Base-by-base conservation (phyloP, 2,888 invertebrate species). In the Melanostoma mellinum region DNA sequence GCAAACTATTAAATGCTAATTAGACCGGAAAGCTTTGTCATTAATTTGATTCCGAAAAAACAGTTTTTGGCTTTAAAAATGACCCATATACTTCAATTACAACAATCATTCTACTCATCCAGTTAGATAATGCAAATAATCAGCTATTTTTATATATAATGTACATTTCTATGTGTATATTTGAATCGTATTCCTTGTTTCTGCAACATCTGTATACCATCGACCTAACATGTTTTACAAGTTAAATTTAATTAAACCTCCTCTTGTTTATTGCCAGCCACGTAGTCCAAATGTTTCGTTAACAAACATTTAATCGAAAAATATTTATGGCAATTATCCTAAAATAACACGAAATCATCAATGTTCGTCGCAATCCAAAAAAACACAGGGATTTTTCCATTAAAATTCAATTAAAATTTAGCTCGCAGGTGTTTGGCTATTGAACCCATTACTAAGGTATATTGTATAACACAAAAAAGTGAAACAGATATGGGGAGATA, bases 351-450 rank as follows among this genome's bases (percentile, higher is more conserved):
- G 42, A 44, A 71, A 72, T 65, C 69, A 75, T 65, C 71, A 65
- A 67, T 58, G 60, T 60, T 52, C 67, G 61, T 72, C 63, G 69
- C 77, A 77, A 73, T 77, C 72, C 63, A 72, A 82, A 82, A 72
- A 65, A 40, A 60, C 58, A 71, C 48, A 40, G n/a, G 8, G 46
- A 78, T 73, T 76, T 78, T 82, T 78, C 36, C 78, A 82, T 78
- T 78, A 78, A 82, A 82, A 78, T 76, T 68, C 82, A 82, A 82
- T 82, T 82, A 82, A 82, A 82, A 78, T 48, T 58, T 20, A 38
- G 56, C 69, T 67, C 77, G 82, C 82, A 82, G 78, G 82, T 78
- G 77, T 73, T 73, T 67, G 20, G 20, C 20, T 20, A 20, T 44
- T 32, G 30, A 9, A 52, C 63, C 42, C 72, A 76, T 53, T 68